Conservation (phyloP, 2,113 vertebrate genomes). For the Hiodon alosoides region DNA sequence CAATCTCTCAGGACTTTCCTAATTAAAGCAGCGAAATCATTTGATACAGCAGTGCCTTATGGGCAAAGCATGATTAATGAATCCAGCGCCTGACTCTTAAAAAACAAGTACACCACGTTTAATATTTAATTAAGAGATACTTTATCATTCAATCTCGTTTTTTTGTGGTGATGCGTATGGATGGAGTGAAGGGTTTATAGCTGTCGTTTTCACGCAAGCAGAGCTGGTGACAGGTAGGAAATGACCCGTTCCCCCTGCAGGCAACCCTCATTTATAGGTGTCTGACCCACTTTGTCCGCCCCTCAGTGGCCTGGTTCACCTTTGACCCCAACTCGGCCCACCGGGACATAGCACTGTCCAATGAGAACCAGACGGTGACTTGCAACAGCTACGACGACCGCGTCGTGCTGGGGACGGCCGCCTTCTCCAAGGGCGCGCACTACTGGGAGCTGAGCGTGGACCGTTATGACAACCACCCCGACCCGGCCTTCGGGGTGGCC, state of each 20-base stretch:
- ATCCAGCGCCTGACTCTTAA: slow-evolving; percentile 22
- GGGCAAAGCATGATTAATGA: slow-evolving; percentile 9
- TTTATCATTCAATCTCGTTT: no score
- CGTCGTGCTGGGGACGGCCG: slow-evolving; percentile 88
- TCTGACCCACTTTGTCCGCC: neutral
- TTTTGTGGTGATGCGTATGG: neutral
- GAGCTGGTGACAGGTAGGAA: neutral
- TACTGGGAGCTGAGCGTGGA: slow-evolving; percentile 94
- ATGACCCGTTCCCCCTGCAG: neutral
- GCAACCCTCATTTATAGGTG: neutral
- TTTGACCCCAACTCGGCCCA: slow-evolving; percentile 91
- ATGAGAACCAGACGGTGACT: slow-evolving; percentile 88
- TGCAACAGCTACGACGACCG: slow-evolving; percentile 96
- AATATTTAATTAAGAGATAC: slow-evolving; percentile 12
- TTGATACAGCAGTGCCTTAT: neutral
- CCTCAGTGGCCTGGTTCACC: slow-evolving; percentile 92
- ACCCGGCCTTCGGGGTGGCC: slow-evolving; percentile 92
- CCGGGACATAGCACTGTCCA: slow-evolving; percentile 87
- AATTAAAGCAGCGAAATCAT: slow-evolving; percentile 8
- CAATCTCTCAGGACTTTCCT: neutral
- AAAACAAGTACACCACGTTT: slow-evolving; percentile 11
- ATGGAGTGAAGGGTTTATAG: neutral
- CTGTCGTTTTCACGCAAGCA: neutral
- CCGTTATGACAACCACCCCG: slow-evolving; percentile 94
- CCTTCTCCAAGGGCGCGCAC: slow-evolving; percentile 90